Base-by-base conservation (phyloP, 2,888 invertebrate species). In the Caenorhabditis sp. region DNA sequence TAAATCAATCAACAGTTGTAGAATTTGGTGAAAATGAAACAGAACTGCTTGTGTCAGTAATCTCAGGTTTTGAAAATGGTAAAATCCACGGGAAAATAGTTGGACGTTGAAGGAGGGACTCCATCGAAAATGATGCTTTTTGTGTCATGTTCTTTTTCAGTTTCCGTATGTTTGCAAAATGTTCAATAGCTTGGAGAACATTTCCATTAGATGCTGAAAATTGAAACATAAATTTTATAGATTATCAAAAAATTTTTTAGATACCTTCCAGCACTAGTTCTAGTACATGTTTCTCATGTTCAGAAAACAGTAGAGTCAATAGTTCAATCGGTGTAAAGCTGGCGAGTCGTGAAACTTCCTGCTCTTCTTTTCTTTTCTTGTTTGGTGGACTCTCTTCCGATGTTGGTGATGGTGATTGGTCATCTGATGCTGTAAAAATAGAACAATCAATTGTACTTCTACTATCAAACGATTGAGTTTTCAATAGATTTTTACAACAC, bases 121-220 rank as follows among this genome's bases (percentile, higher is more conserved):
- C 80, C 66, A 80, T 77, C 2, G 66, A 60, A 60, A 77, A 77
- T 17, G 73, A 59, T 10, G 73, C 59, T 43, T 68, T 71, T 56
- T 56, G 25, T 56, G n/a, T 12, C 5, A 57, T 50, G 31, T 50
- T 31, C 36, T 12, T 17, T 43, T 62, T 76, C 1, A 75, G 23
- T 58, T 75, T 71, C 23, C 74, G 57, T n/a, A 76, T 71, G 49
- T 66, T 71, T 1, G 75, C 88, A 86, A 94, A 94, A 85, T 94
- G 94, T 87, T 95, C 94, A 63, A 95, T 94, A 8, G 95, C 93
- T 83, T 93, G 93, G 17, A 95, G 91, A 59, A 96, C 89, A 88
- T 97, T 95, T 80, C 95, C 93, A 87, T 94, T 94, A 88, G 95
- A 95, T 43, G 95, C 76, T 76, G 27, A 69, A 76, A 58, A n/a